A percentile compares a stretch with the other conserved stretches of the same genome.
Evolutionary conservation across 2,113 vertebrate species (phyloP).

Genomic region (Rallus limicola): DNA sequence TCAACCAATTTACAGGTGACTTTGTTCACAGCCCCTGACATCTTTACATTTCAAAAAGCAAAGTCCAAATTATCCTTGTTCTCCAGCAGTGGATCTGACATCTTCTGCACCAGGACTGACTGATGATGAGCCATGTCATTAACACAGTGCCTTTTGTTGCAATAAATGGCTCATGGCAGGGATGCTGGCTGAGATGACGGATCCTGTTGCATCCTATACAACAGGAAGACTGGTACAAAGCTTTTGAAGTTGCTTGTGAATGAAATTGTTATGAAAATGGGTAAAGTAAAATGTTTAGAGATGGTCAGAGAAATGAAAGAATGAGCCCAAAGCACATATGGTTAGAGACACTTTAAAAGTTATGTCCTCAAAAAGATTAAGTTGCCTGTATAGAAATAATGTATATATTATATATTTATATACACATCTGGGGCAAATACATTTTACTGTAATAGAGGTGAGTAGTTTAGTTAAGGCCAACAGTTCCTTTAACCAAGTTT

Average conservation of each 20-base stretch:
- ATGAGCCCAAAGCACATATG: not conserved
- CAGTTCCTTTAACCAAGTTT: not conserved
- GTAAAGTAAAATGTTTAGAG: slow-evolving; percentile 27
- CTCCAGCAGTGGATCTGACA: slow-evolving; percentile 60
- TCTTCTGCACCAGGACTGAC: slow-evolving; percentile 35
- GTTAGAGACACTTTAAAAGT: not conserved
- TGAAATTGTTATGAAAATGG: not conserved
- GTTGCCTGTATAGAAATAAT: not conserved
- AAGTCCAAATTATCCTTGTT: slow-evolving; percentile 56
- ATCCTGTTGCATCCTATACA: slow-evolving; percentile 8
- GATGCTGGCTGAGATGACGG: slow-evolving; percentile 9
- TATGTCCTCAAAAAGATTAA: not conserved
- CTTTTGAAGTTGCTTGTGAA: slow-evolving; percentile 56
- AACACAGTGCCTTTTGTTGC: slow-evolving; percentile 41
- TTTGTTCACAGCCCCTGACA: slow-evolving; percentile 18
- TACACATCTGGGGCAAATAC: not conserved
- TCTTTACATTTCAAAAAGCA: slow-evolving; percentile 51
- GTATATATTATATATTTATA: not conserved
- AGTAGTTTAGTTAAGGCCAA: not conserved
- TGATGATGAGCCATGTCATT: slow-evolving; percentile 52
- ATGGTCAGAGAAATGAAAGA: not conserved
- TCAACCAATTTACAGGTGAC: slow-evolving; percentile 21
- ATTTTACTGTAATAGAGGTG: not conserved
- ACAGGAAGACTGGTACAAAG: slow-evolving; percentile 4
- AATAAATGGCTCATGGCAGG: slow-evolving; percentile 64